Conservation (phyloP, 2,113 vertebrate species). For the Hymenochirus boettgeri region DNA sequence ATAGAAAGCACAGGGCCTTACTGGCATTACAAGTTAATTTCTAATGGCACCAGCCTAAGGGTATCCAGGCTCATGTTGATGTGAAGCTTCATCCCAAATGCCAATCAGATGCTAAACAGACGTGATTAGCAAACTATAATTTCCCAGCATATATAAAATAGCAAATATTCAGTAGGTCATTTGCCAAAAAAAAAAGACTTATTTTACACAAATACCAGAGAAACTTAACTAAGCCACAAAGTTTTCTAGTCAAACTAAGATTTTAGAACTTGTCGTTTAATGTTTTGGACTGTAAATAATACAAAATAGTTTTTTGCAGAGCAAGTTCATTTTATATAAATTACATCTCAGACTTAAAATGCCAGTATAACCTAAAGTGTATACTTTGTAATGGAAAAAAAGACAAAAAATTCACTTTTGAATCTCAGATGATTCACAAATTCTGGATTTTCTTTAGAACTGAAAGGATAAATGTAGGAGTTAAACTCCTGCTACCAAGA, state of each 20-base stretch:
- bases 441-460: not conserved
- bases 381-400: slow-evolving; percentile 23
- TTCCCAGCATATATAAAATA: too few relatives aligned
- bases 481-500: not conserved
- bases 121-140: too few relatives aligned
- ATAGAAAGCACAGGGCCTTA: too few relatives aligned
- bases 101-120: too few relatives aligned
- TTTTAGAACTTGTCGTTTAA: slow-evolving; percentile 15
- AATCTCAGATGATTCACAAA: not conserved
- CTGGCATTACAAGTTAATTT: too few relatives aligned
- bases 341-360: slow-evolving; percentile 25
- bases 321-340: slow-evolving; percentile 33
- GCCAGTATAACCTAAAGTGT: slow-evolving; percentile 8
- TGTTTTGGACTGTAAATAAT: slow-evolving; percentile 31
- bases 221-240: too few relatives aligned
- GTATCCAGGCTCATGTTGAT: too few relatives aligned
- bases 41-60: too few relatives aligned
- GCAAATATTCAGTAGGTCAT: too few relatives aligned
- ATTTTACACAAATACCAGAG: too few relatives aligned
- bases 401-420: not conserved
- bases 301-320: slow-evolving; percentile 26
- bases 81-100: too few relatives aligned
- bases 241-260: slow-evolving; percentile 4
- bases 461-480: not conserved
- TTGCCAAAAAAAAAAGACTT: too few relatives aligned